These are phyloP conservation scores for Crotalus viridis DNA, from an alignment of 2,113 vertebrate species.

Conservation along the genomic window DNA sequence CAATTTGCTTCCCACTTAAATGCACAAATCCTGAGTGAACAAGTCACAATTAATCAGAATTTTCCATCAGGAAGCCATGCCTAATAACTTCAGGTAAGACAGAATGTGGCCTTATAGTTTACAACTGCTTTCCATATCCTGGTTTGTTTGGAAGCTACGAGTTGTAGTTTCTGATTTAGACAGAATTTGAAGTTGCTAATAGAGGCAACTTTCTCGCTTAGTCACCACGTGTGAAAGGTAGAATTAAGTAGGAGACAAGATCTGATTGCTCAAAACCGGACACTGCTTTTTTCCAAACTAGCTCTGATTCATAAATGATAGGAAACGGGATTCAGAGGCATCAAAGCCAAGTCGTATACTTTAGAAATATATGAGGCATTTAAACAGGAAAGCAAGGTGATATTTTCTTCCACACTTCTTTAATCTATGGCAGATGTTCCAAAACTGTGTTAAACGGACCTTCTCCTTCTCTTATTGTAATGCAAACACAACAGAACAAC, in stretches of 20 bases:
- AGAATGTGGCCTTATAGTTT: background rate
- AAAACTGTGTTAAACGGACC: background rate
- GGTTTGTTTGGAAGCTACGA: background rate
- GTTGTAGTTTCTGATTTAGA: background rate
- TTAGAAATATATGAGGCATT: background rate
- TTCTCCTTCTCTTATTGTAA: background rate
- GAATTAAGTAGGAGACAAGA: background rate
- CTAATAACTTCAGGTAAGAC: background rate
- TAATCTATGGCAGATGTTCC: background rate
- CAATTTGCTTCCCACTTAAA: background rate
- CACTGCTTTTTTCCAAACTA: background rate
- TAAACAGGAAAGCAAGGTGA: background rate
- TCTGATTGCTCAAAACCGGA: too few relatives aligned
- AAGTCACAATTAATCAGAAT: background rate
- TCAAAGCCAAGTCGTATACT: background rate
- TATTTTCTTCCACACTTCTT: background rate
- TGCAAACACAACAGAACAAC: background rate
- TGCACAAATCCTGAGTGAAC: background rate
- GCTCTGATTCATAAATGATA: background rate
- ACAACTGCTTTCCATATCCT: background rate
- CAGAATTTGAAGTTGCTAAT: background rate
- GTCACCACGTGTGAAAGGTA: too few relatives aligned
- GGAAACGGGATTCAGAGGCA: background rate
- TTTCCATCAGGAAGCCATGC: background rate
- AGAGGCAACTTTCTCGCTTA: background rate